Evolutionary conservation across 2,797 vertebrate genomes (phyloP).

Genomic region (Limosa lapponica): DNA sequence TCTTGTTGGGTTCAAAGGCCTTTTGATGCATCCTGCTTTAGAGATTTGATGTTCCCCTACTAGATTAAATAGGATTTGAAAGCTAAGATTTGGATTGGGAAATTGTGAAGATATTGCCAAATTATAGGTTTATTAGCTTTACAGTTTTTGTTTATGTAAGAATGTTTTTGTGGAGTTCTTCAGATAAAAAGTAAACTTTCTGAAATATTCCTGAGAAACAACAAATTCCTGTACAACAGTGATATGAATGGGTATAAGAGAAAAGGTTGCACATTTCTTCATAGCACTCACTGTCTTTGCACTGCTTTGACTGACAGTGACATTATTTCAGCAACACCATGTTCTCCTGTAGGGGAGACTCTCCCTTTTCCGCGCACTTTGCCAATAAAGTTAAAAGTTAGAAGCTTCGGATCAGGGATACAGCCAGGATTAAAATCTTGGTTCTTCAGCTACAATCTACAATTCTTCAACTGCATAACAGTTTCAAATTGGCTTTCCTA

Average conservation of each 20-base stretch:
- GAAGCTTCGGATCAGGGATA: not conserved
- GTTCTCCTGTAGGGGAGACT: not conserved
- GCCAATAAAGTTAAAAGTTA: not conserved
- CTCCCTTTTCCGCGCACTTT: not conserved
- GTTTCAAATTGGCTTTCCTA: not conserved
- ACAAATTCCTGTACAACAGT: not conserved
- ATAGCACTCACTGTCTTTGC: not conserved
- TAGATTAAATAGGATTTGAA: not conserved
- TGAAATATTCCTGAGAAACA: not conserved
- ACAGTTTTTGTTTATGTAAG: not conserved
- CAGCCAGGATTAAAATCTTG: not conserved
- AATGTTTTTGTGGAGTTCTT: not conserved
- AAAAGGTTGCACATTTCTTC: not conserved
- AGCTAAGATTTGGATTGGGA: not conserved
- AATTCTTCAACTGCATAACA: rapidly evolving
- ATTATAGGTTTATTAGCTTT: not conserved
- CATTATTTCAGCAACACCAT: not conserved
- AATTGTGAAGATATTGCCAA: not conserved
- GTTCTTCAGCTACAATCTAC: not conserved
- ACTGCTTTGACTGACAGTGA: not conserved
- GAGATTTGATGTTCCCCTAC: not conserved
- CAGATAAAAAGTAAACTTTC: not conserved
- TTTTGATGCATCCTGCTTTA: not conserved
- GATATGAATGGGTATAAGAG: not conserved
- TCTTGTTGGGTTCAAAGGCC: not conserved